Evolutionary conservation across 2,888 invertebrate species (phyloP).

Genomic region (Esperia sulphurella): DNA sequence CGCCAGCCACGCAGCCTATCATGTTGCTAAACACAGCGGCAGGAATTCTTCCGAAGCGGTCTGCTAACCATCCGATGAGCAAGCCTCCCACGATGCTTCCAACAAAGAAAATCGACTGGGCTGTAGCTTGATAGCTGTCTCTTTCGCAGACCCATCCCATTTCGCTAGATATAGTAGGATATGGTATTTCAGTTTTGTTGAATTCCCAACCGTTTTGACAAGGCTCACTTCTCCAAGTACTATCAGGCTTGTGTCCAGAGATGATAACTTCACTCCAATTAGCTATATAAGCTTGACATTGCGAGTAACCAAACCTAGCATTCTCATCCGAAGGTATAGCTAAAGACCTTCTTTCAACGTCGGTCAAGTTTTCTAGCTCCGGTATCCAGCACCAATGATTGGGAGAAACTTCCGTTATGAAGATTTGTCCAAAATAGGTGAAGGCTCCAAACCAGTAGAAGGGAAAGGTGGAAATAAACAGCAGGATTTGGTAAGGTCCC

Average conservation of each 20-base stretch:
- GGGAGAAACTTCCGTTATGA: constrained; percentile 50
- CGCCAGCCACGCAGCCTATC: too few species aligned
- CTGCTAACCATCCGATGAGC: constrained; percentile 46
- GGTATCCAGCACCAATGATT: constrained; percentile 60
- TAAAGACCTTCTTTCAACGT: constrained; percentile 20
- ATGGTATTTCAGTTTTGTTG: constrained; percentile 53
- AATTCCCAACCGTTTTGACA: constrained; percentile 60
- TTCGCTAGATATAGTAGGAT: constrained; percentile 53
- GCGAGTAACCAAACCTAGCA: constrained; percentile 45
- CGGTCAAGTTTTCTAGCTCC: constrained; percentile 40
- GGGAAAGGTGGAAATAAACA: constrained; percentile 44
- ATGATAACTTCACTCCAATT: constrained; percentile 37
- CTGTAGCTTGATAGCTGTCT: constrained; percentile 51
- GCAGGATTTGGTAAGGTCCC: constrained; percentile 44
- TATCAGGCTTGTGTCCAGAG: too few species aligned
- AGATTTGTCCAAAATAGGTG: constrained; percentile 48
- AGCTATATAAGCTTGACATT: constrained; percentile 42
- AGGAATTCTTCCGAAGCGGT: too few species aligned
- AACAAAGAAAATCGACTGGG: constrained; percentile 52
- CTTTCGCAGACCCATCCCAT: constrained; percentile 58
- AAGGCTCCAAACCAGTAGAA: constrained; percentile 51
- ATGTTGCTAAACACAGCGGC: too few species aligned
- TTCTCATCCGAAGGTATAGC: constrained; percentile 41
- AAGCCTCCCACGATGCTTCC: constrained; percentile 57
- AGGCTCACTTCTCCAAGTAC: constrained; percentile 32